Evolutionary conservation across 2,888 invertebrate species (phyloP).

Genomic region (Ectemnius lituratus): DNA sequence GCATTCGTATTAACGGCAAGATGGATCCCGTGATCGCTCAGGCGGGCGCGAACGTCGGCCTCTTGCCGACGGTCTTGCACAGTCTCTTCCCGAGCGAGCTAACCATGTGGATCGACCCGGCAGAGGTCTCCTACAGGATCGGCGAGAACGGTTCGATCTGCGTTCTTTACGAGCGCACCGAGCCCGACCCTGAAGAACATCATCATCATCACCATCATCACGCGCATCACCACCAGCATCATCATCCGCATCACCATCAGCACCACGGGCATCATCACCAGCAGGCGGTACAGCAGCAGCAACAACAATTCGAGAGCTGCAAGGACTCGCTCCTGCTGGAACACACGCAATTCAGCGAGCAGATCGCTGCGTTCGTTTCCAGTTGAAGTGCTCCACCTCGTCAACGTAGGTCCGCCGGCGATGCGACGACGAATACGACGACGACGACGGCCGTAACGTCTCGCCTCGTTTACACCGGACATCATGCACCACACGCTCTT

Average conservation of each 20-base stretch:
- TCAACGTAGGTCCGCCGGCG: slow-evolving; percentile 22
- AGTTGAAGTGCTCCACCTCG: slow-evolving; percentile 68
- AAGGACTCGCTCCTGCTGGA: slow-evolving; percentile 74
- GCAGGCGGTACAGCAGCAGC: slow-evolving; percentile 59
- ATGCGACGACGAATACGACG: slow-evolving; percentile 28
- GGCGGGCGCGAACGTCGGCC: slow-evolving; percentile 83
- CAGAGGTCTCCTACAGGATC: slow-evolving; percentile 84
- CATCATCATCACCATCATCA: slow-evolving; percentile 49
- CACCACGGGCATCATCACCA: slow-evolving; percentile 42
- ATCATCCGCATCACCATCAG: slow-evolving; percentile 45
- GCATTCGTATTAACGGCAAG: slow-evolving; percentile 85
- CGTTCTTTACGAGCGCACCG: slow-evolving; percentile 79
- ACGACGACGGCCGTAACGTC: slow-evolving; percentile 22
- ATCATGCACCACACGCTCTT: slow-evolving; percentile 47
- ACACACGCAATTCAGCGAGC: slow-evolving; percentile 76
- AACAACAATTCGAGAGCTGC: slow-evolving; percentile 75
- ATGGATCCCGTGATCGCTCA: slow-evolving; percentile 84
- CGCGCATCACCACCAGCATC: slow-evolving; percentile 44
- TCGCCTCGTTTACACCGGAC: slow-evolving; percentile 40
- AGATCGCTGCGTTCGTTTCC: slow-evolving; percentile 75
- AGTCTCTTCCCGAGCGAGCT: slow-evolving; percentile 83
- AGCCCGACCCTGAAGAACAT: slow-evolving; percentile 66
- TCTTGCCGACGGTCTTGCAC: slow-evolving; percentile 81
- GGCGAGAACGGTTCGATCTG: slow-evolving; percentile 84
- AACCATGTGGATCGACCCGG: slow-evolving; percentile 88